Evolutionary conservation across 2,113 vertebrate species (phyloP), one percentile per base, ranked within the genome.

Genomic region (Ifrita kowaldi): DNA sequence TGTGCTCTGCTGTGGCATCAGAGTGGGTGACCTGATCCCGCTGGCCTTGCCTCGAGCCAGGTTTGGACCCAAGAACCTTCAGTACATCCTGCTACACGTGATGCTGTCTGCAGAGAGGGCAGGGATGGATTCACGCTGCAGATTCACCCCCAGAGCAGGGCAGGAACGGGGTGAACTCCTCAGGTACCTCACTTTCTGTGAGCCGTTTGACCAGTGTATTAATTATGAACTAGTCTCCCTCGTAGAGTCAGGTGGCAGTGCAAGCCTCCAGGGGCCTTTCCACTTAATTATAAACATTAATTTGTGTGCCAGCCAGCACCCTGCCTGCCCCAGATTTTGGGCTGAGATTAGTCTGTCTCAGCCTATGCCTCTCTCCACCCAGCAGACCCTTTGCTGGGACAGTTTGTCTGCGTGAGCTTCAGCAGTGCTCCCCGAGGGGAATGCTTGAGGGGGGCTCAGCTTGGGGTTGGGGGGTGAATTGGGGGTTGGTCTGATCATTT

Each of bases 211-310:
- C 95, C 88, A 81, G 78, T 59, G 63, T 84, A 93, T 97, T 97
- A 96, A 97, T 96, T 96, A 96, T 77, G 93, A 92, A 89, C 62
- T 49, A 83, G 88, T 71, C 70, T 91, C 50, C 52, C 68, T 89
- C 9, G 0, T 23, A 75, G 88, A 91, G 86, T 92, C 87, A 59
- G 93, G 94, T 96, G 93, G 65, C 81, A 84, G 92, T 95, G 85
- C 96, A 94, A 71, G 86, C 90, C 81, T 52, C 80, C 44, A 50
- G 93, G 76, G 95, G 65, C 94, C 78, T 91, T 96, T 93, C 89
- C 74, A 93, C 63, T 96, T 96, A 95, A 94, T 96, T 97, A 92
- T 95, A 95, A 92, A 96, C 92, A 83, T 87, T 96, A 93, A 96
- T 96, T 93, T 94, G 73, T 6, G 1, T 8, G 88, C 79, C 93